Base-by-base conservation (phyloP, 2,797 vertebrate species). In the Darevskia mixta region DNA sequence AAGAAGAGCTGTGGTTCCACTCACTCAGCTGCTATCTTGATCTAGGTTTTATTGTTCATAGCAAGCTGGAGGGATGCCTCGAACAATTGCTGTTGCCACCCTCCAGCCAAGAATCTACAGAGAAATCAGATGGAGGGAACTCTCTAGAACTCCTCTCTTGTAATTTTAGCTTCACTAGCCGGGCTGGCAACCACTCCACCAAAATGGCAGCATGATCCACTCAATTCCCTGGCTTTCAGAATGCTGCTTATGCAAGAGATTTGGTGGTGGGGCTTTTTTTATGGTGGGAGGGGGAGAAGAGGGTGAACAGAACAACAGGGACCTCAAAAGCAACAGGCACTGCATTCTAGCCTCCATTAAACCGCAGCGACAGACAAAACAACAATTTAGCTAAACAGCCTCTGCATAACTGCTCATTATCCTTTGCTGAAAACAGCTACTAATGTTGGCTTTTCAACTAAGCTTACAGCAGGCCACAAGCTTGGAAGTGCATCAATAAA, bases 291-390 rank as follows among this genome's bases (percentile, higher is more conserved):
- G 88, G 72, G 32, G 80, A 90, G 80, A 41, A 71, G 43, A 38
- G 58, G 29, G 71, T 32, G 25, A 82, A 77, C 89, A 80, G 41
- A 45, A 13, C 0, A 38, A 23, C 0, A 82, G 76, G 27, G 87
- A 75, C 92, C 89, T 83, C 61, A 35, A 79, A 84, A 66, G 32
- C 15, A 90, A 49, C 29, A 88, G 89, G 69, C 18, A 71, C 43
- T 35, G 23, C 2, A 0, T 55, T 87, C 89, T 32, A 55, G 75
- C 64, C 88, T 90, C 88, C 0, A 29, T 55, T 55, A 89, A 90
- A 85, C 79, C 91, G 84, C 87, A 86, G 75, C 0, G 1, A 94
- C 71, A 94, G 86, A 58, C 93, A 90, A 87, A 92, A 82, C 87
- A 92, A 83, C 88, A 84, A 76, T 81, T 87, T 2, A 86, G 86